Percentiles rank a stretch among this genome's conserved stretches.
These are phyloP conservation scores for Cataglyphis hispanica DNA, from an alignment of 1,140 invertebrate species.

Conservation along the genomic window DNA sequence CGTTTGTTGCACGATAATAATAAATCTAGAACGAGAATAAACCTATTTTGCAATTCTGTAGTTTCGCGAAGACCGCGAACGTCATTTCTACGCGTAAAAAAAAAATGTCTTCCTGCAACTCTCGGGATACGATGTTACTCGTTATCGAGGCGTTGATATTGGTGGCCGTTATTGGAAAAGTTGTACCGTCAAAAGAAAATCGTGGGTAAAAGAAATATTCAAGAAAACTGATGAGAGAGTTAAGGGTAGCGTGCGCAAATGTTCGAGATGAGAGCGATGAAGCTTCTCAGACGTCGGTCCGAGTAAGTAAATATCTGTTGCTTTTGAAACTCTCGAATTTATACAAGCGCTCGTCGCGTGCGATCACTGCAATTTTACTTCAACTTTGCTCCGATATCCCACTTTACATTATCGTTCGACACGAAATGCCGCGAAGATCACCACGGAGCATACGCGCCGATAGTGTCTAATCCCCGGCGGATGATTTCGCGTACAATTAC, in stretches of 20 bases:
- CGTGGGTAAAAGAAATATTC: conserved; percentile 2
- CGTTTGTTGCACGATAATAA: conserved; percentile 43
- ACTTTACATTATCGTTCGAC: background rate
- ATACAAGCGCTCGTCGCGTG: background rate
- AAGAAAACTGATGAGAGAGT: background rate
- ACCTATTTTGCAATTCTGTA: background rate
- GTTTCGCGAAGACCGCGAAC: background rate
- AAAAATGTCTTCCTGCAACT: conserved; percentile 1
- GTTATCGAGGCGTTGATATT: conserved; percentile 29
- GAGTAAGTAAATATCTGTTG: background rate
- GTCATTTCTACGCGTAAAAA: background rate
- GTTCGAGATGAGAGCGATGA: background rate
- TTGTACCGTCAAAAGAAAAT: conserved; percentile 16
- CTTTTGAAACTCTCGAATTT: conserved; percentile 3
- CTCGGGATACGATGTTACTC: conserved; percentile 12
- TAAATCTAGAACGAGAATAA: conserved; percentile 53
- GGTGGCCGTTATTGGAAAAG: conserved; percentile 33
- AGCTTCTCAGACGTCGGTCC: background rate
- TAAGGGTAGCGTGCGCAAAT: background rate
- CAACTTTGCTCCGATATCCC: background rate
- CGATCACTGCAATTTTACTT: conserved; percentile 28
- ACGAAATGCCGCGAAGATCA: background rate
- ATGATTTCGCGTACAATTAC: conserved; percentile 26
- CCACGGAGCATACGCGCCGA: background rate
- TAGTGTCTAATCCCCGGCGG: conserved; percentile 8